These are phyloP conservation scores for Ceratina australensis DNA, from an alignment of 1,140 invertebrate species.

Conservation along the genomic window DNA sequence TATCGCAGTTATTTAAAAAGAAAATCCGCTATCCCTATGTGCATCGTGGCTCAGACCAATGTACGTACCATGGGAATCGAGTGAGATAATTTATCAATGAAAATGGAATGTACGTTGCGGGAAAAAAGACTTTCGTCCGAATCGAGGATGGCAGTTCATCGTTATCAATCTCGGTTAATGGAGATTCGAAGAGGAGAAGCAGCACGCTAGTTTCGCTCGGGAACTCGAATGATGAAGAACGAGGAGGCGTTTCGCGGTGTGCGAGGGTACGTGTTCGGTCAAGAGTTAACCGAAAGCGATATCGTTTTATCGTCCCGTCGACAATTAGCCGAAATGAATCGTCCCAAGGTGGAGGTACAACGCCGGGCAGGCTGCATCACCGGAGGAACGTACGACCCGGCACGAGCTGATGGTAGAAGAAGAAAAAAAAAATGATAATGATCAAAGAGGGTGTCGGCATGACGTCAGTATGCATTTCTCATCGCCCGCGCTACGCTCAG, in stretches of 20 bases:
- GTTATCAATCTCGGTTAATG: background rate
- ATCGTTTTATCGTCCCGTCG: constrained; percentile 15
- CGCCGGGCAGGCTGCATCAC: constrained; percentile 7
- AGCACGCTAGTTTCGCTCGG: background rate
- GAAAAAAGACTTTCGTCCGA: background rate
- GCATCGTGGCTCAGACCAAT: background rate
- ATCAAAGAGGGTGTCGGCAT: constrained; percentile 63
- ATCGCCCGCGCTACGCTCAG: constrained; percentile 49
- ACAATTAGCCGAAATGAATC: constrained; percentile 35
- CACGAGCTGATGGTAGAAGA: constrained; percentile 14
- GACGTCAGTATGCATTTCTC: constrained; percentile 61
- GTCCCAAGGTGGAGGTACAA: constrained; percentile 14
- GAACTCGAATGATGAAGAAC: background rate
- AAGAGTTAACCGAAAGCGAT: background rate
- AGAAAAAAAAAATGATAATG: constrained; percentile 59
- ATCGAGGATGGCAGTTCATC: constrained; percentile 30
- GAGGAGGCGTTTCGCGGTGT: background rate
- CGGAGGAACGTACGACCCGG: constrained; percentile 28
- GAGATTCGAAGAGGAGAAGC: background rate
- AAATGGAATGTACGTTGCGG: constrained; percentile 25
- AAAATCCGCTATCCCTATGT: background rate
- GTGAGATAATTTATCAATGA: background rate
- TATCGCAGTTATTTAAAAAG: background rate
- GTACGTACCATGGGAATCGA: constrained; percentile 12
- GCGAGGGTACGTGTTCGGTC: background rate